phyloP scores from a whole-genome alignment of 2,797 vertebrate species.

The Tragopan temminckii region DNA sequence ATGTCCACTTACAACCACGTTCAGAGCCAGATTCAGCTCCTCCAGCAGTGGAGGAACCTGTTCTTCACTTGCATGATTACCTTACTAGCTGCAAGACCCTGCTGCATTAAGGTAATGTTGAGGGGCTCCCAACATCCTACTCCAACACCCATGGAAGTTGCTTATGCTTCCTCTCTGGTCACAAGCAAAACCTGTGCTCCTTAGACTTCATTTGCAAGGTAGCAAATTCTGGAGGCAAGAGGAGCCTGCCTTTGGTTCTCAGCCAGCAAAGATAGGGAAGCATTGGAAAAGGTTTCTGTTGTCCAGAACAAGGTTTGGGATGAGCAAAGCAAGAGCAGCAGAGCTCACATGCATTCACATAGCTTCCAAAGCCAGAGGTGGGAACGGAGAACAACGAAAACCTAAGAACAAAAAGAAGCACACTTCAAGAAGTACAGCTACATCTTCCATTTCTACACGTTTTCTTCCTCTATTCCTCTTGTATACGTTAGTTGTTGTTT shows the following conservation, averaged over 20 bases:
- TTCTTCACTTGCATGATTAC: neutral
- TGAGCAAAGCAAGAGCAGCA: accelerated
- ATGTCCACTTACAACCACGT: neutral
- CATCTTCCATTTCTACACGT: neutral
- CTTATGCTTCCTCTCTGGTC: neutral
- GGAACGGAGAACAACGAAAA: neutral
- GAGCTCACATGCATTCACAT: accelerated
- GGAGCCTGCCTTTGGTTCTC: neutral
- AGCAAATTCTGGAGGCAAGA: neutral
- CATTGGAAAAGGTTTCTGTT: neutral
- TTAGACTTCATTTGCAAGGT: neutral
- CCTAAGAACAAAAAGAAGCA: accelerated
- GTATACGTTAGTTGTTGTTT: neutral
- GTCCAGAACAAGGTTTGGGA: neutral
- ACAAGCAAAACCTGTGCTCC: neutral
- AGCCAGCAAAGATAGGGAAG: neutral
- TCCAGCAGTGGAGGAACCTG: neutral
- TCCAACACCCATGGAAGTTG: too few relatives aligned
- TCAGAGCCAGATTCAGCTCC: neutral
- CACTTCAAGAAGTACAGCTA: neutral
- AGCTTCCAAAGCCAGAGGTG: neutral
- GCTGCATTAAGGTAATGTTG: neutral
- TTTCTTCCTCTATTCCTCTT: neutral
- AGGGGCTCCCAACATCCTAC: neutral
- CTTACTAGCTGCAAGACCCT: neutral